Conservation (phyloP, 2,888 invertebrate genomes). For the Pycnomerus fuliginosus region DNA sequence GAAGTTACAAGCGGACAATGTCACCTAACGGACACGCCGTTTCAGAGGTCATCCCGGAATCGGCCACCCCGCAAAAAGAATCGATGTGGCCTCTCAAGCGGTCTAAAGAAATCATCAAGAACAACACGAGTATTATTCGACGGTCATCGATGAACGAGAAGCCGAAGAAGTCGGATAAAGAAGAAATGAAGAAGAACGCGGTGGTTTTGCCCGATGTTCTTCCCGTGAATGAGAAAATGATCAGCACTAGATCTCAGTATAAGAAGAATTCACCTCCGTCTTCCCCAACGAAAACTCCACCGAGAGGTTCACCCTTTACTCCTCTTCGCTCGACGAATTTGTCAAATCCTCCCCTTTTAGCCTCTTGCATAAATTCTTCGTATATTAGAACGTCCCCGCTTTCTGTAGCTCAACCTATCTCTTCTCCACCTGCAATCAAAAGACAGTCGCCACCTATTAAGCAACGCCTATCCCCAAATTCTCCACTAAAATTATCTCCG, state of each 20-base stretch:
- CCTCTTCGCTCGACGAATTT: slow-evolving; percentile 43
- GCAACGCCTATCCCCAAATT: slow-evolving; percentile 46
- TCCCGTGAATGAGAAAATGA: slow-evolving; percentile 57
- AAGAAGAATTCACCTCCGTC: slow-evolving; percentile 21
- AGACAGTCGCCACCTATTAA: slow-evolving; percentile 43
- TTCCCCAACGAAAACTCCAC: slow-evolving; percentile 45
- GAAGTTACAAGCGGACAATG: slow-evolving; percentile 73
- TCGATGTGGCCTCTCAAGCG: slow-evolving; percentile 43
- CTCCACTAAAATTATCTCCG: slow-evolving; percentile 39
- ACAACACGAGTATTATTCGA: slow-evolving; percentile 42
- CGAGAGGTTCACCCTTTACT: slow-evolving; percentile 39
- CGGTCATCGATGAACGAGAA: slow-evolving; percentile 49
- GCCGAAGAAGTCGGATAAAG: slow-evolving; percentile 37
- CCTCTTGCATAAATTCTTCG: slow-evolving; percentile 24
- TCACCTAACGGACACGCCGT: slow-evolving; percentile 60
- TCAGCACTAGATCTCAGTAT: slow-evolving; percentile 45
- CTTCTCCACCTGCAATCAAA: slow-evolving; percentile 44
- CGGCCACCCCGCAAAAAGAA: slow-evolving; percentile 35
- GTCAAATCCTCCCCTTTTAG: slow-evolving; percentile 33
- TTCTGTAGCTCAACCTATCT: slow-evolving; percentile 19
- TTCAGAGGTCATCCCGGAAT: slow-evolving; percentile 36
- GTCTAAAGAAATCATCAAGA: slow-evolving; percentile 32
- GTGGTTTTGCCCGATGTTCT: slow-evolving; percentile 58
- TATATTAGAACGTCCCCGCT: slow-evolving; percentile 20
- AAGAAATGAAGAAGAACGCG: slow-evolving; percentile 43